Conservation (phyloP, 2,888 invertebrate species). For the Cerastoderma edule region DNA sequence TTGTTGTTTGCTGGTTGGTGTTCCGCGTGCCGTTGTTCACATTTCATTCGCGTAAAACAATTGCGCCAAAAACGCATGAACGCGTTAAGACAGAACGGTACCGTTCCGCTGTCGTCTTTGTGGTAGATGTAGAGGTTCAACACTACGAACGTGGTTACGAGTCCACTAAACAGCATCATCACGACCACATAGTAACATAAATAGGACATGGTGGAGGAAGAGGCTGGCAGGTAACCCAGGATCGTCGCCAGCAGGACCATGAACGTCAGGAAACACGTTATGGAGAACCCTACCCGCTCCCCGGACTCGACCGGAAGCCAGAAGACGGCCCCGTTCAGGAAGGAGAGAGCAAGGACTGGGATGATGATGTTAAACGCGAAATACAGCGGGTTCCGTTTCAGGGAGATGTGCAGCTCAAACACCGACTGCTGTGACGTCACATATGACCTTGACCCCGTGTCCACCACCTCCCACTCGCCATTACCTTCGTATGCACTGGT, state of each 20-base stretch:
- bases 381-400: constrained; percentile 47
- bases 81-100: constrained; percentile 32
- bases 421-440: constrained; percentile 6
- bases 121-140: constrained; percentile 38
- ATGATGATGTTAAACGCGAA: constrained; percentile 48
- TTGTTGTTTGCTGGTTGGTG: not conserved
- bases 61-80: constrained; percentile 22
- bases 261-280: constrained; percentile 58
- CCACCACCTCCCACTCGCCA: constrained; percentile 46
- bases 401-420: constrained; percentile 22
- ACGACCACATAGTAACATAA: constrained; percentile 45
- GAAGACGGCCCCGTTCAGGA: constrained; percentile 46
- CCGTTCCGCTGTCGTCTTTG: constrained; percentile 30
- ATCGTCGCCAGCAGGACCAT: constrained; percentile 46
- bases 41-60: not conserved
- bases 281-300: constrained; percentile 49
- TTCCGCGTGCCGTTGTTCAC: no score
- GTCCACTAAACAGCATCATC: constrained; percentile 53
- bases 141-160: constrained; percentile 31
- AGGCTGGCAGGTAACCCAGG: constrained; percentile 41
- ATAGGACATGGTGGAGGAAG: constrained; percentile 43
- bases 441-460: constrained; percentile 34
- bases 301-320: constrained; percentile 51
- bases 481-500: constrained; percentile 26
- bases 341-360: constrained; percentile 35